Evolutionary conservation across 1,140 invertebrate genomes (phyloP).

Genomic region (Samia ricini): DNA sequence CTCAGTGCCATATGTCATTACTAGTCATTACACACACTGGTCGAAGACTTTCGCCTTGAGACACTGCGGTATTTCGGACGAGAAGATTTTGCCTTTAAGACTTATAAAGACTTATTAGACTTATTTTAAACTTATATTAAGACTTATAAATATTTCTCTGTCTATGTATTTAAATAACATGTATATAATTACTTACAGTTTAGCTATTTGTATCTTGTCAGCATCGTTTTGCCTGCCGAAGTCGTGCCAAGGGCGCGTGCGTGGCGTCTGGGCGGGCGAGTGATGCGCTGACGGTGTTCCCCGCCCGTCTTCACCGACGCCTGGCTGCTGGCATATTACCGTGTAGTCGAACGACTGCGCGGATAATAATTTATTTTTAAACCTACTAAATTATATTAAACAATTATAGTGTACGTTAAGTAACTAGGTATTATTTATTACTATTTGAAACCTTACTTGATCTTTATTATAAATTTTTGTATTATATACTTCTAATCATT

Average conservation of each 20-base stretch:
- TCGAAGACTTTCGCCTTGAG: no score
- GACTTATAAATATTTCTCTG: background rate
- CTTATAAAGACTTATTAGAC: no score
- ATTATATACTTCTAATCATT: no score
- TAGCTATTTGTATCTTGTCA: slow-evolving; percentile 98
- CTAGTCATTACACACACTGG: no score
- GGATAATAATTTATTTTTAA: slow-evolving; percentile 22
- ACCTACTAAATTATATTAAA: slow-evolving; percentile 3
- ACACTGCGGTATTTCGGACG: no score
- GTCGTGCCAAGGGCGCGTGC: slow-evolving; percentile 92
- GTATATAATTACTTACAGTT: slow-evolving; percentile 88
- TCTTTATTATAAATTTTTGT: no score
- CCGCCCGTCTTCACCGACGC: slow-evolving; percentile 77
- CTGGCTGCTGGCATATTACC: slow-evolving; percentile 87
- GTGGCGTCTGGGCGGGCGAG: slow-evolving; percentile 81
- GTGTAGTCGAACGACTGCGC: slow-evolving; percentile 92
- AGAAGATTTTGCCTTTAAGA: no score
- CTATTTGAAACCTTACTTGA: no score
- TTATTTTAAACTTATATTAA: no score
- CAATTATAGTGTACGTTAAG: background rate
- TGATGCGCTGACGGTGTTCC: slow-evolving; percentile 80
- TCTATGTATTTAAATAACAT: background rate
- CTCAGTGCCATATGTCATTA: no score
- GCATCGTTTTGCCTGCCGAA: slow-evolving; percentile 95
- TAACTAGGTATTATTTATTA: no score